phyloP scores from a whole-genome alignment of 2,888 invertebrate species.

The Plemyria rubiginata region DNA sequence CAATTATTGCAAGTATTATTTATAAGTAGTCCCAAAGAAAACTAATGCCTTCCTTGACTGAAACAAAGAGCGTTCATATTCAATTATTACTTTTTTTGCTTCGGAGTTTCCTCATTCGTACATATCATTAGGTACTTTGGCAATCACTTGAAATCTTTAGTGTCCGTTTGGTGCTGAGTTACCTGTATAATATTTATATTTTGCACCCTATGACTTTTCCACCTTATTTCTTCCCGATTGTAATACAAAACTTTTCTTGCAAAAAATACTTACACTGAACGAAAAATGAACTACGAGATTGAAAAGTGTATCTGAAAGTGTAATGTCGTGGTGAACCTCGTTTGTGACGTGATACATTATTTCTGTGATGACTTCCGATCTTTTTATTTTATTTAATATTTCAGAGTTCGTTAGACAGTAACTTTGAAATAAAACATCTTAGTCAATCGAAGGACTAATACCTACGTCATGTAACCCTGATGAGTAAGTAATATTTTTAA shows the following conservation, averaged over 20 bases:
- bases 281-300: background rate
- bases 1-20: background rate
- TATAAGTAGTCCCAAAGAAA: background rate
- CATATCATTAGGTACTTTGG: constrained; percentile 3
- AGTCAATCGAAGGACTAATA: constrained; percentile 40
- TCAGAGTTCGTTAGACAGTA: background rate
- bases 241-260: background rate
- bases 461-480: constrained; percentile 21
- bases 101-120: background rate
- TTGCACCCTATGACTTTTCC: constrained; percentile 1
- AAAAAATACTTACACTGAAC: background rate
- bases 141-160: background rate
- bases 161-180: background rate
- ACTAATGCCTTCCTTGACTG: background rate
- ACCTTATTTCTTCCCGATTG: background rate
- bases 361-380: background rate
- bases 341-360: constrained; percentile 14
- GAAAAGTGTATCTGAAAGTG: constrained; percentile 18
- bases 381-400: constrained; percentile 4
- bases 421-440: constrained; percentile 6
- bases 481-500: constrained; percentile 36
- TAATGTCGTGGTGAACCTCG: constrained; percentile 1
- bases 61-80: background rate
- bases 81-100: background rate
- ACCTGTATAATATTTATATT: constrained; percentile 1